Evolutionary conservation across 2,888 invertebrate genomes (phyloP), one percentile per base, ranked within the genome.

Genomic region (Hydrotaea diabolus): DNA sequence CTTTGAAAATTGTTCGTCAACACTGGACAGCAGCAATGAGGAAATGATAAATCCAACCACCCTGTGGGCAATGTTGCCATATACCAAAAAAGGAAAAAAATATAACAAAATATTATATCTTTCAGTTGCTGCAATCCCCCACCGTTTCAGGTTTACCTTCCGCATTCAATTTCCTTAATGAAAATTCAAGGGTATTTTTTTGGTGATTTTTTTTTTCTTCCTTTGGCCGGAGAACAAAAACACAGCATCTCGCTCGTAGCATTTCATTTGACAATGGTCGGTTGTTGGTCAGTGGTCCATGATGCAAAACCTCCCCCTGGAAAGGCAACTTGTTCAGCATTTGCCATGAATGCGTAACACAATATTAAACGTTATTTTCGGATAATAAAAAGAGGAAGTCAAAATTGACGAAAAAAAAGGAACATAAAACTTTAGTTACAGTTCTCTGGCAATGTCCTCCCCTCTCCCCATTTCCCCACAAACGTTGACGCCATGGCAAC

Each of bases 121-220:
- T 71, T 66, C 74, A 53, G 43, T 76, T 46, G 26, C 72, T 21
- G 69, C 55, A 11, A 69, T 53, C 26, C 72, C 23, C 64, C 17
- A 66, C 53, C 17, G 75, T 31, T 69, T 55, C 21, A 66, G 8
- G 11, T 43, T 46, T 69, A 78, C 75, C 75, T 84, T 80, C 80
- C 84, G 84, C 26, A 66, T 80, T 72, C 84, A 81, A 84, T 81
- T 81, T 84, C 84, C 78, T 78, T 84, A 84, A 81, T 84, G 84
- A 81, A 84, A 84, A 84, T 73, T 72, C 64, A 81, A 75, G 64
- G 31, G 64, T 71, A 17, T 59, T 43, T 57, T 69, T 43, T 19
- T 57, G 66, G 43, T 11, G 3, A 21, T 64, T 72, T 49, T 15
- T 66, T 53, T 23, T 57, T 26, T 9, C 11, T n/a, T 53, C 31